phyloP scores from a whole-genome alignment of 2,888 invertebrate genomes.

The Atrina japonica region DNA sequence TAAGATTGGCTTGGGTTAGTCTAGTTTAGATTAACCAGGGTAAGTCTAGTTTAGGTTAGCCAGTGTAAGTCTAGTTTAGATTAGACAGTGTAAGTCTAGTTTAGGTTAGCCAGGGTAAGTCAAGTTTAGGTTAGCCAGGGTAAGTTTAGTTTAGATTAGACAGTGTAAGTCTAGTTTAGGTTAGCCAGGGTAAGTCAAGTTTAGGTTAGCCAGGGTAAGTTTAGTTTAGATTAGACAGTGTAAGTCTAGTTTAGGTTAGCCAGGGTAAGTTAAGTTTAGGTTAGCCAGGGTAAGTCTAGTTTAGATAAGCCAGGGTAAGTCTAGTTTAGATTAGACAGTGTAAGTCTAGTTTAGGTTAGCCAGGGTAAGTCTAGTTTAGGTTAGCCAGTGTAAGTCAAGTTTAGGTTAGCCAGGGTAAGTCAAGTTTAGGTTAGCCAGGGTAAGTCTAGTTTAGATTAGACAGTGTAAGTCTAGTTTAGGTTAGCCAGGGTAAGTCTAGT shows the following conservation, averaged over 20 bases:
- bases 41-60: slow-evolving; percentile 52
- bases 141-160: slow-evolving; percentile 53
- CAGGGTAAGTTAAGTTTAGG: slow-evolving; percentile 70
- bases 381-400: slow-evolving; percentile 77
- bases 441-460: too few relatives aligned
- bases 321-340: background rate
- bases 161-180: too few relatives aligned
- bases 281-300: slow-evolving; percentile 76
- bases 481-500: too few relatives aligned
- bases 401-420: too few relatives aligned
- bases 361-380: slow-evolving; percentile 79
- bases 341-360: too few relatives aligned
- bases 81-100: slow-evolving; percentile 77
- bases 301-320: slow-evolving; percentile 80
- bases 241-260: slow-evolving; percentile 80
- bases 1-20: slow-evolving; percentile 58
- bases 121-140: slow-evolving; percentile 80
- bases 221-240: slow-evolving; percentile 41
- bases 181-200: slow-evolving; percentile 78
- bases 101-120: slow-evolving; percentile 67
- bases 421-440: too few relatives aligned
- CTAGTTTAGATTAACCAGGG: slow-evolving; percentile 80
- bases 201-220: slow-evolving; percentile 80
- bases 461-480: too few relatives aligned
- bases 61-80: slow-evolving; percentile 79